Evolutionary conservation across 2,113 vertebrate species (phyloP), one percentile per base, ranked within the genome.

Genomic region (Pseudopipra pipra): DNA sequence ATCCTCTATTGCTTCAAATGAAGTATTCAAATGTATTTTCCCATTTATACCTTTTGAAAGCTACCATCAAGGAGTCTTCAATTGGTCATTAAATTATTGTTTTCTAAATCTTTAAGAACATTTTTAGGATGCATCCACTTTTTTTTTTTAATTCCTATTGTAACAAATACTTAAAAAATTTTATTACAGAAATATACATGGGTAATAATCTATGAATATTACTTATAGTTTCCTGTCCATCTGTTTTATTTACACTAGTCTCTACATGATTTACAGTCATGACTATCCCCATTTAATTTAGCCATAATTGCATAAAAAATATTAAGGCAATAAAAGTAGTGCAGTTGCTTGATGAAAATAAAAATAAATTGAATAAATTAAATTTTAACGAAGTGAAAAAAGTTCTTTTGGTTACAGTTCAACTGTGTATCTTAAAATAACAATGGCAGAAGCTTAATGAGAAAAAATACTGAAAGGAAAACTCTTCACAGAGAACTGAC

Each of bases 101-200:
- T n/a, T 61, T 62, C 4, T 46, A 49, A 61, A 70, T 23, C 7
- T 54, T 66, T 61, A 52, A 44, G 24, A 89, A 35, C 0, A 0
- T 43, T 43, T 62, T 39, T 11, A 54, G 24, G 2, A 19, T 35
- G 4, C 14, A n/a, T 41, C 58, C 13, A 18, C 2, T 7, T 21
- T 58, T 56, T 76, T 74, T 65, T 51, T 12, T 47, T 11, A 80
- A 81, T 14, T 68, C 2, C 1, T 46, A 6, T 7, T 43, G 6
- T 52, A 59, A 43, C 4, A 55, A 56, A 76, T 21, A 62, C 6
- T 56, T 55, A 1, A 5, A 67, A 72, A 54, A 33, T 5, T 5
- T 30, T 62, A 72, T 61, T 73, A 51, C 16, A 90, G 52, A 81
- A 75, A 49, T 33, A 24, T 2, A 33, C 0, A 0, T 47, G 5